Evolutionary conservation across 2,888 invertebrate genomes (phyloP).

Genomic region (Ennomos fuscantarius): DNA sequence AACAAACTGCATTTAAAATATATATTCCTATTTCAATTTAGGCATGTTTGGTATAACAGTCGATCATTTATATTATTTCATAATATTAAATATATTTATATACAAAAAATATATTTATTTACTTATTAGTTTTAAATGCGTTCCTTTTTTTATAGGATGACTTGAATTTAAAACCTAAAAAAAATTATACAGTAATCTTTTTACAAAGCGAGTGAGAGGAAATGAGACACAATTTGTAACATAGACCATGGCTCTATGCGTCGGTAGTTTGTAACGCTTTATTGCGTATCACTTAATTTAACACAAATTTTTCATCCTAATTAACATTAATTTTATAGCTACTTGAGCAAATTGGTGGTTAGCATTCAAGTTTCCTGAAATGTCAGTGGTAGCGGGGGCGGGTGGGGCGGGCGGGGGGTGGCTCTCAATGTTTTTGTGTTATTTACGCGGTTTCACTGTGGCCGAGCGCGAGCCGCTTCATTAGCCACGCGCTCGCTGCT

Average conservation of each 20-base stretch:
- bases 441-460: constrained; percentile 30
- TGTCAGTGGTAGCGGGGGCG: not conserved
- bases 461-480: constrained; percentile 55
- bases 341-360: constrained; percentile 28
- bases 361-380: constrained; percentile 30
- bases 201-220: constrained; percentile 1
- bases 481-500: constrained; percentile 42
- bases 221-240: not conserved
- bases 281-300: constrained; percentile 10
- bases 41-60: constrained; percentile 28
- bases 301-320: constrained; percentile 13
- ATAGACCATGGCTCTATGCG: not conserved
- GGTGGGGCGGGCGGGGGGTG: constrained; percentile 5
- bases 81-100: constrained; percentile 9
- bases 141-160: not conserved
- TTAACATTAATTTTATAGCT: constrained; percentile 21
- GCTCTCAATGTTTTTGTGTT: constrained; percentile 22
- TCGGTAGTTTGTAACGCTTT: constrained; percentile 1
- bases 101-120: not conserved
- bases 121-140: constrained; percentile 12
- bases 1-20: constrained; percentile 19
- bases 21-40: constrained; percentile 23
- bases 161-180: not conserved
- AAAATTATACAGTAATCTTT: not conserved
- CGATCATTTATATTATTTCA: constrained; percentile 12